Conservation (phyloP, 2,888 invertebrate genomes). For the Pterobdella sp. region DNA sequence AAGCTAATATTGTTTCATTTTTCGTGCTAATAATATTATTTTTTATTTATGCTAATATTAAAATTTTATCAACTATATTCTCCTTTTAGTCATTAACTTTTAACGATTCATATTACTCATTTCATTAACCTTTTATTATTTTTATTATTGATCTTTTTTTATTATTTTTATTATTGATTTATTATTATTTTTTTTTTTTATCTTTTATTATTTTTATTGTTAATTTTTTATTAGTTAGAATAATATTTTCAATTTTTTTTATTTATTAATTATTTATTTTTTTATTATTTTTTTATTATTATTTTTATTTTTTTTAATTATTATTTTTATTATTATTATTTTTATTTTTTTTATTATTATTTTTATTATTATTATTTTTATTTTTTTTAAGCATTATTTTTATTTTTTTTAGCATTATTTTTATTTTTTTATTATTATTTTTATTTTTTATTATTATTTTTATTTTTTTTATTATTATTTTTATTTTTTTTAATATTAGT, state of each 20-base stretch:
- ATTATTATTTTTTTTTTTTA: neutral
- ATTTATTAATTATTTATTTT: neutral
- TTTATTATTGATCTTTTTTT: neutral
- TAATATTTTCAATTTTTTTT: neutral
- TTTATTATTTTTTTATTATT: neutral
- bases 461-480: neutral
- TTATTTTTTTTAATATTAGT: neutral
- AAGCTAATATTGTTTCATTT: no score
- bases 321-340: neutral
- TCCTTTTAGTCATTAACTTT: neutral
- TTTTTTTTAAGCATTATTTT: neutral
- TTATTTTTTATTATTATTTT: neutral
- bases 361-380: neutral
- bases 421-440: neutral
- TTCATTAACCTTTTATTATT: neutral
- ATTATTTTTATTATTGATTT: neutral
- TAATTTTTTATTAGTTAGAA: neutral
- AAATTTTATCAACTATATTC: no score
- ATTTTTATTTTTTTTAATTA: neutral
- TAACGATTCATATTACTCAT: neutral
- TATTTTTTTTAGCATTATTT: neutral
- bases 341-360: neutral
- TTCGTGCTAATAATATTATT: no score
- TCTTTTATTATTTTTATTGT: neutral
- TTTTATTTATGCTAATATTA: no score